Evolutionary conservation across 2,797 vertebrate genomes (phyloP).

Genomic region (Chaenodraco wilsoni): DNA sequence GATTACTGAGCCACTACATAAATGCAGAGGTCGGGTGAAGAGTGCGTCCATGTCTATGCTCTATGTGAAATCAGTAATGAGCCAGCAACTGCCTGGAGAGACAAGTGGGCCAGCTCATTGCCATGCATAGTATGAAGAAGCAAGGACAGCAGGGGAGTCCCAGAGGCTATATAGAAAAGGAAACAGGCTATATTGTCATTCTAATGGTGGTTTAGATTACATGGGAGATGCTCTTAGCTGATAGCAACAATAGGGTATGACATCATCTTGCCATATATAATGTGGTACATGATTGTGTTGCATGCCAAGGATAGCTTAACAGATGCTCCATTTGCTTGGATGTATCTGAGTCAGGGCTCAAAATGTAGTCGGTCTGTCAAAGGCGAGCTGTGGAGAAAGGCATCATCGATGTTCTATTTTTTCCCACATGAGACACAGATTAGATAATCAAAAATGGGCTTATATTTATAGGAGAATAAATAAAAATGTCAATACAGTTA

Average conservation of each 20-base stretch:
- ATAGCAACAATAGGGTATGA: slow-evolving; percentile 33
- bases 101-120: slow-evolving; percentile 59
- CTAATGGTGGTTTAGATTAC: slow-evolving; percentile 43
- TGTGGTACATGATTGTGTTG: background rate
- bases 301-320: slow-evolving; percentile 7
- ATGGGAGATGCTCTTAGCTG: slow-evolving; percentile 48
- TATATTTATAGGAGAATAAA: slow-evolving; percentile 46
- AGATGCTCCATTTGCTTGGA: background rate
- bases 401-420: slow-evolving; percentile 52
- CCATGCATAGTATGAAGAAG: slow-evolving; percentile 61
- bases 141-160: slow-evolving; percentile 54
- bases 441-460: slow-evolving; percentile 59
- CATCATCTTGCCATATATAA: slow-evolving; percentile 15
- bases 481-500: slow-evolving; percentile 48
- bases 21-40: slow-evolving; percentile 29
- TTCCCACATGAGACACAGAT: slow-evolving; percentile 49
- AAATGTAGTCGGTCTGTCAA: slow-evolving; percentile 3
- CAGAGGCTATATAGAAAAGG: slow-evolving; percentile 48
- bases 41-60: slow-evolving; percentile 43
- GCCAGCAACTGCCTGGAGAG: slow-evolving; percentile 42
- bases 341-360: slow-evolving; percentile 38
- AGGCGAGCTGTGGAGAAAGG: slow-evolving; percentile 22
- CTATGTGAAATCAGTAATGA: slow-evolving; percentile 66
- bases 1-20: slow-evolving; percentile 49
- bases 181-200: slow-evolving; percentile 51